Conservation (phyloP, 2,888 invertebrate species). For the Rosalia funebris region DNA sequence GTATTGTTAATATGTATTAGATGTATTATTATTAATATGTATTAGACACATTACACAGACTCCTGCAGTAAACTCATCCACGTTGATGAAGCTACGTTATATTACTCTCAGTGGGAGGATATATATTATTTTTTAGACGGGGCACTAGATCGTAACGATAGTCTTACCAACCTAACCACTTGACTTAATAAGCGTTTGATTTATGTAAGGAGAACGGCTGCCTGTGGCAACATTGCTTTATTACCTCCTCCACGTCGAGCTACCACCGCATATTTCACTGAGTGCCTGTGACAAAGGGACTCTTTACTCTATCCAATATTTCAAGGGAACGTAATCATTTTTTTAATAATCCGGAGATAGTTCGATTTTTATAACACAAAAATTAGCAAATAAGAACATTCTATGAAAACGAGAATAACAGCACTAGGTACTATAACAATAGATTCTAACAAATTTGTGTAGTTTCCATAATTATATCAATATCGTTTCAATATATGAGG, state of each 20-base stretch:
- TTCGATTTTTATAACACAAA: too few relatives aligned
- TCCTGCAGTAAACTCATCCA: too few relatives aligned
- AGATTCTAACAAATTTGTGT: too few relatives aligned
- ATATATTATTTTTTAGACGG: constrained; percentile 46
- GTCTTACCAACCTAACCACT: constrained; percentile 59
- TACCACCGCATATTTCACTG: constrained; percentile 46
- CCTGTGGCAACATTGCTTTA: constrained; percentile 62
- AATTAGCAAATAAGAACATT: too few relatives aligned
- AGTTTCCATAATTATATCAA: too few relatives aligned
- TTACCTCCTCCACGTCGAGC: constrained; percentile 49
- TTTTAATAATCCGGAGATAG: too few relatives aligned
- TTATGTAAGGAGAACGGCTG: constrained; percentile 63
- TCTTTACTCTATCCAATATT: background rate
- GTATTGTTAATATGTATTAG: too few relatives aligned
- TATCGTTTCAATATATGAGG: too few relatives aligned
- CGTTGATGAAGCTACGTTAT: background rate
- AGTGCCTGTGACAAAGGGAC: constrained; percentile 32
- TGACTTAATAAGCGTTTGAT: constrained; percentile 63
- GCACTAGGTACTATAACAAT: too few relatives aligned
- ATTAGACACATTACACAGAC: too few relatives aligned
- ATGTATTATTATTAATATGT: too few relatives aligned
- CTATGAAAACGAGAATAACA: too few relatives aligned
- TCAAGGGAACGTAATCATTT: constrained; percentile 2
- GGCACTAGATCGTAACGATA: constrained; percentile 44
- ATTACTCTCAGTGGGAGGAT: constrained; percentile 13